These are phyloP conservation scores for Herpailurus yagouaroundi DNA, from an alignment of 2,113 vertebrate species.

Conservation along the genomic window DNA sequence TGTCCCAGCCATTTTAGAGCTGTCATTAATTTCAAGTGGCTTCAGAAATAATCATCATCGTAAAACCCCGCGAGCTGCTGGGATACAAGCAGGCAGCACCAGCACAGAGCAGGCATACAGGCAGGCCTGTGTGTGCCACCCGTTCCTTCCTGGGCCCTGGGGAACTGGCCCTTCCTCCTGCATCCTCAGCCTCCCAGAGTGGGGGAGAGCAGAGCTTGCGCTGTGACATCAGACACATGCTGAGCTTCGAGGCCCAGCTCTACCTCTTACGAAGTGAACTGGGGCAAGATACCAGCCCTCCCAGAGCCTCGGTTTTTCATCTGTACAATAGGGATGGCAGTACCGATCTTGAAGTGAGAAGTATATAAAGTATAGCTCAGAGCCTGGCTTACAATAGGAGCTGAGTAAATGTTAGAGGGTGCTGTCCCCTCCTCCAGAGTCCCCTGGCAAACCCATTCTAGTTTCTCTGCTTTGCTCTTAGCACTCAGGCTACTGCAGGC, in stretches of 20 bases:
- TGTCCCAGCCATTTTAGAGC: conserved; percentile 77
- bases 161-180: background rate
- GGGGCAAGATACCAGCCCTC: background rate
- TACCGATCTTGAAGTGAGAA: background rate
- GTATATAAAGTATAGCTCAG: background rate
- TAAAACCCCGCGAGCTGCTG: conserved; percentile 58
- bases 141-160: background rate
- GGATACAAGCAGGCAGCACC: background rate
- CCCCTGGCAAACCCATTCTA: background rate
- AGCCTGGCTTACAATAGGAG: background rate
- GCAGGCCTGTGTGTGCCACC: background rate
- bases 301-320: background rate
- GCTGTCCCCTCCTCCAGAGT: background rate
- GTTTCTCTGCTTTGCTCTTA: background rate
- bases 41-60: conserved; percentile 76
- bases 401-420: background rate
- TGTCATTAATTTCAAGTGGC: conserved; percentile 75
- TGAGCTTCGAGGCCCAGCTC: background rate
- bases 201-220: background rate
- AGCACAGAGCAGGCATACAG: background rate
- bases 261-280: background rate
- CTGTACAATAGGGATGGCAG: background rate
- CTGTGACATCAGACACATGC: background rate
- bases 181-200: background rate
- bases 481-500: background rate